Base-by-base conservation (phyloP, 2,113 vertebrate genomes). In the Agapornis roseicollis region DNA sequence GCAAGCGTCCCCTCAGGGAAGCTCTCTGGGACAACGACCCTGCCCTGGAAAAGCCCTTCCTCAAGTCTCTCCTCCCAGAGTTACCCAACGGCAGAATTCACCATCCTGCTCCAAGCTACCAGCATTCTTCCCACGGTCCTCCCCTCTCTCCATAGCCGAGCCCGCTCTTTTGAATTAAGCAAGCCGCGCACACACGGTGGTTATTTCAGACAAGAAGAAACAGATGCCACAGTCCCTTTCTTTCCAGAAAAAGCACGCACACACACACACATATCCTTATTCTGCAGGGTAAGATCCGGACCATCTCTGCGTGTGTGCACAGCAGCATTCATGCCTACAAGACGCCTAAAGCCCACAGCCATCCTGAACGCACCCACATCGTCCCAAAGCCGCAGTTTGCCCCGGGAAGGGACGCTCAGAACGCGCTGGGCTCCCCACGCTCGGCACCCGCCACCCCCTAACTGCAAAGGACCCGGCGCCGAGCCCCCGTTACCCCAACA, bases 101-200 rank as follows among this genome's bases (percentile, higher is more conserved):
- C 29, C 73, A 68, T 41, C 69, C 89, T 33, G 66, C 85, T 96
- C 88, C 93, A 52, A 96, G n/a, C 78, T 71, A 80, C 37, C 87
- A 47, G n/a, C 52, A 2, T 52, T 27, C 89, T 86, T 89, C 88
- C 89, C 85, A 90, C 80, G 39, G 53, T 5, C 55, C 31, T 41
- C 60, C 64, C 68, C 28, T 29, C 52, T 80, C 42, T 70, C 47
- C 60, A 4, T 2, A 61, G 17, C 44, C 41, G 5, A 65, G 41
- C n/a, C 76, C 31, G 61, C 55, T 78, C 85, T 60, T 56, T 46
- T 11, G 25, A 65, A 65, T 16, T 2, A n/a, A 33, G 66, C 27
- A 16, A 77, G 85, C 53, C 25, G 37, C 17, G 18, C 86, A 35
- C 87, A 50, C 41, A 10, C 19, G 64, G 78, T 4, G 61, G 88